These are phyloP conservation scores for Spisula solida DNA, from an alignment of 2,888 invertebrate genomes.

Conservation along the genomic window DNA sequence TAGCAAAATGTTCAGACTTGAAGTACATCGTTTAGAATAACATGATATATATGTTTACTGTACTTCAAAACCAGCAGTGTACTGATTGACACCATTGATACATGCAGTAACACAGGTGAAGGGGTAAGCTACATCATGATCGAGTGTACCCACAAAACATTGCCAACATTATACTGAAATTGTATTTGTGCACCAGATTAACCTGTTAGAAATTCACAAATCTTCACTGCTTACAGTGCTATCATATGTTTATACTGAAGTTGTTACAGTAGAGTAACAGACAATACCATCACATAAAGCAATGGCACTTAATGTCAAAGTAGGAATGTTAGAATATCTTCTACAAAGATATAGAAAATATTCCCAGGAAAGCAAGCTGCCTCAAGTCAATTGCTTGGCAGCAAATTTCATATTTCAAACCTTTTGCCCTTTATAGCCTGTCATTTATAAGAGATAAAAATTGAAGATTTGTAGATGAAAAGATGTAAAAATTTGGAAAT, in stretches of 20 bases:
- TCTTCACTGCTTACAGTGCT: not conserved
- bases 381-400: constrained; percentile 18
- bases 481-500: constrained; percentile 16
- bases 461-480: constrained; percentile 5
- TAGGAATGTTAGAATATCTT: not conserved
- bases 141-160: not conserved
- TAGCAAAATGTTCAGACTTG: not conserved
- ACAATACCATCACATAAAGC: constrained; percentile 3
- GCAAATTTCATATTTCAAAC: not conserved
- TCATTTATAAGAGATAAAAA: constrained; percentile 15
- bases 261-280: not conserved
- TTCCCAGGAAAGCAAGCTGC: constrained; percentile 20
- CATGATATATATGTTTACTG: not conserved
- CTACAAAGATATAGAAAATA: not conserved
- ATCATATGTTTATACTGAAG: not conserved
- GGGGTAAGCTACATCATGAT: not conserved
- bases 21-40: not conserved
- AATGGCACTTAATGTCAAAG: constrained; percentile 19
- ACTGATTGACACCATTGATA: not conserved
- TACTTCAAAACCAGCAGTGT: not conserved
- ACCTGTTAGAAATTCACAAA: not conserved
- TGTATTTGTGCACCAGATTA: not conserved
- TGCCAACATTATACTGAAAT: not conserved
- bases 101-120: constrained; percentile 6
- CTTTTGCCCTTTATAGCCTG: constrained; percentile 13